Evolutionary conservation across 1,140 invertebrate species (phyloP), one percentile per base, ranked within the genome.

Genomic region (Pinna nobilis): DNA sequence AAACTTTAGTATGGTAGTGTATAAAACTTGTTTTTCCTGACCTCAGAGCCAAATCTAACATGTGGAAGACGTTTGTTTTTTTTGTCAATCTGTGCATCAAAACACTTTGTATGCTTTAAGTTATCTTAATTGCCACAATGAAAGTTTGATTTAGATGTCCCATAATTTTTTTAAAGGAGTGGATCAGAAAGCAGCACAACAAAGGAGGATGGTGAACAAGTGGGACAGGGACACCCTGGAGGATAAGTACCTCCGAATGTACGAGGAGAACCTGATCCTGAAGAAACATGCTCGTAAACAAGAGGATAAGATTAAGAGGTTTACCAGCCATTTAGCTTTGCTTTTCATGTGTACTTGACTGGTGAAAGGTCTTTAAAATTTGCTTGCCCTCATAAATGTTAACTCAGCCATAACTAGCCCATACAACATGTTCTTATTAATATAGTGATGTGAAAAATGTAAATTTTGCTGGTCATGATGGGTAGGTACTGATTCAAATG

Each of bases 271-370:
- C 70, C 76, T 89, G 33, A 75, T 88, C 20, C 77, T 91, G 20
- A 91, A 91, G 76, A 90, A 89, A 80, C 87, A 90, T 86, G 85
- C 86, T 15, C 66, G 87, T 11, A 90, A 90, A 78, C 90, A 90
- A 73, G 90, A 91, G 77, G 89, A 91, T 30, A 88, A 90, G 72
- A 89, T 91, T 60, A 91, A 90, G 84, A 87, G 82, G 90, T 90
- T 44, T 11, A 9, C n/a, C 39, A 44, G n/a, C 9, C 9, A 44
- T 9, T n/a, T 11, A 11, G 39, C 39, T n/a, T 11, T 44, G 39
- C 9, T 11, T 9, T 11, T n/a, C 9, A 9, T 11, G n/a, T 11
- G 9, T 44, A 44, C 9, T 11, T 11, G 25, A 23, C 13, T 30
- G 30, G 7, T n/a, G n/a, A 60, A 6, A 28, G 28, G 33, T 13